Evolutionary conservation across 2,888 invertebrate genomes (phyloP).

Genomic region (Cosmorhoe ocellata): DNA sequence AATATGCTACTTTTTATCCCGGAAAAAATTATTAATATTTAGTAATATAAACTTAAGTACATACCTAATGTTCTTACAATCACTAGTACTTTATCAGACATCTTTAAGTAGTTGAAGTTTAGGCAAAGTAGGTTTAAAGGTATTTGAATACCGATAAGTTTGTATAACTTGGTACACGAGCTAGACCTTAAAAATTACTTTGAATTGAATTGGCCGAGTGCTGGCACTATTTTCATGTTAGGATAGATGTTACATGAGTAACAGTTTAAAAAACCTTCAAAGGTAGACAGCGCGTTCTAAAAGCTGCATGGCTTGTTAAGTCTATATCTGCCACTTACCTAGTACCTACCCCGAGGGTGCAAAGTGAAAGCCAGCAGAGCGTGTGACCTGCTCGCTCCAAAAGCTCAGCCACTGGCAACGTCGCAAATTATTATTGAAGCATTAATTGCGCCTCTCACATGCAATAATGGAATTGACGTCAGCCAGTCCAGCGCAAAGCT

Average conservation of each 20-base stretch:
- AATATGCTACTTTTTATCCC: too few species aligned
- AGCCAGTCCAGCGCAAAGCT: slow-evolving; percentile 1
- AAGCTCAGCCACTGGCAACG: slow-evolving; percentile 36
- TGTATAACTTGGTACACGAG: too few species aligned
- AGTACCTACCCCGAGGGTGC: slow-evolving; percentile 21
- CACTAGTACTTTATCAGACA: too few species aligned
- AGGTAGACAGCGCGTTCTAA: slow-evolving; percentile 6
- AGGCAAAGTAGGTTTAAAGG: too few species aligned
- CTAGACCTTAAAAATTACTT: too few species aligned
- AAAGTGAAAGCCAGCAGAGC: slow-evolving; percentile 37
- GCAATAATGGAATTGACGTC: slow-evolving; percentile 14
- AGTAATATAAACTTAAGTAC: too few species aligned
- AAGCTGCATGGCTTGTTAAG: slow-evolving; percentile 12
- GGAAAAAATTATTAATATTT: too few species aligned
- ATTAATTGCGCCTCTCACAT: slow-evolving; percentile 25
- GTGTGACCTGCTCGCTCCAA: slow-evolving; percentile 42
- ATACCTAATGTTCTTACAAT: too few species aligned
- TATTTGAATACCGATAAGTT: too few species aligned
- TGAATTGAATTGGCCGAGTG: too few species aligned
- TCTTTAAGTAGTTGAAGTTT: too few species aligned
- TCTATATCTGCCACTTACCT: slow-evolving; percentile 19
- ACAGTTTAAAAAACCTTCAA: neutral
- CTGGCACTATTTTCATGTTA: too few species aligned
- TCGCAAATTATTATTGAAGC: slow-evolving; percentile 37
- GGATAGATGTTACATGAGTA: neutral